These are phyloP conservation scores for Henicopernis longicauda DNA, from an alignment of 2,113 vertebrate genomes.

Conservation along the genomic window DNA sequence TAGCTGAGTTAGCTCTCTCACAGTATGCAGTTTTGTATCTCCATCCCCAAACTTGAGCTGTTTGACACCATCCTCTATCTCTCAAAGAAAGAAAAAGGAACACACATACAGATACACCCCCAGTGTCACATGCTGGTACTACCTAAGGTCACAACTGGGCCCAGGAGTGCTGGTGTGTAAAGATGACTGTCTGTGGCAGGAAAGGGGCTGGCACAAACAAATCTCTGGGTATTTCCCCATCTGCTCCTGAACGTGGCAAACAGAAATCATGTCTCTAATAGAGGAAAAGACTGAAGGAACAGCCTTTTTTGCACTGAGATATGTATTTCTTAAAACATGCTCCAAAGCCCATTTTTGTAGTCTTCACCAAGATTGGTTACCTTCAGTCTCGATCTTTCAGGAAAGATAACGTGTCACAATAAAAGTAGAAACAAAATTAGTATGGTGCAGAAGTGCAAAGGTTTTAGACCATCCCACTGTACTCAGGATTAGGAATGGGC, in stretches of 20 bases:
- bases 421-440: not conserved
- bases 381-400: not conserved
- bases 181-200: not conserved
- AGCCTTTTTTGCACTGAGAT: not conserved
- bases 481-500: not conserved
- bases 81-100: not conserved
- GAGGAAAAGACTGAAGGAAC: not conserved
- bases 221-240: not conserved
- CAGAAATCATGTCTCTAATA: not conserved
- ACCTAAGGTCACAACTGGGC: not conserved
- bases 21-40: not conserved
- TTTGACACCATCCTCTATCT: not conserved
- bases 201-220: not conserved
- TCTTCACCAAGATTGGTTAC: not conserved
- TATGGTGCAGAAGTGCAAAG: not conserved
- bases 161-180: not conserved
- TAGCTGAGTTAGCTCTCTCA: not conserved
- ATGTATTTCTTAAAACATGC: not conserved
- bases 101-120: too few relatives aligned
- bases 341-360: not conserved
- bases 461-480: not conserved
- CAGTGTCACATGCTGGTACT: not conserved
- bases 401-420: accelerated
- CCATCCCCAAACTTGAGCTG: not conserved
- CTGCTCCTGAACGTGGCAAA: not conserved